phyloP scores from a whole-genome alignment of 2,888 invertebrate genomes.

The Hirtodrosophila histrioides region DNA sequence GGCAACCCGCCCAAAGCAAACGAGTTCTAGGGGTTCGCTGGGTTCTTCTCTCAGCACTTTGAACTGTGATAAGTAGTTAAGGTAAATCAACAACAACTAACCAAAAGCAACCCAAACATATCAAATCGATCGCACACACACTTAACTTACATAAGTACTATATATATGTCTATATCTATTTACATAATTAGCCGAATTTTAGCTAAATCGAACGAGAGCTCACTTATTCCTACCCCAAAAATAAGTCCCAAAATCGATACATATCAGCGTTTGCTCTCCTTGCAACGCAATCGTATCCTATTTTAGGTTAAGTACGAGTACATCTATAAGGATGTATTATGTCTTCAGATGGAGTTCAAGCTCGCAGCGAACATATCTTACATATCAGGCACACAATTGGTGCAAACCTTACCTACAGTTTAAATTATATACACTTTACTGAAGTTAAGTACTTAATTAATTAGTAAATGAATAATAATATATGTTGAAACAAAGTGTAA shows the following conservation, averaged over 20 bases:
- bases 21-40: constrained; percentile 73
- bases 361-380: constrained; percentile 32
- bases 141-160: constrained; percentile 15
- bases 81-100: constrained; percentile 25
- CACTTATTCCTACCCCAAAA: constrained; percentile 7
- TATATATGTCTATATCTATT: not conserved
- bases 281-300: constrained; percentile 35
- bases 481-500: constrained; percentile 29
- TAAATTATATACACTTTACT: constrained; percentile 20
- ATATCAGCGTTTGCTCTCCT: constrained; percentile 57
- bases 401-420: constrained; percentile 36
- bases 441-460: constrained; percentile 27
- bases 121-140: constrained; percentile 38
- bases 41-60: constrained; percentile 33
- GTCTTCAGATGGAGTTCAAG: constrained; percentile 1
- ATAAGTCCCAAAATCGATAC: constrained; percentile 50
- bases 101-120: constrained; percentile 32
- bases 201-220: constrained; percentile 23
- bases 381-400: constrained; percentile 51
- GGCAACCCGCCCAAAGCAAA: constrained; percentile 76
- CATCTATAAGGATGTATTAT: not conserved
- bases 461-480: constrained; percentile 16
- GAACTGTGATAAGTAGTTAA: constrained; percentile 74
- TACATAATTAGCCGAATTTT: constrained; percentile 33
- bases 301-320: constrained; percentile 19